phyloP scores from a whole-genome alignment of 1,140 invertebrate species.

The Metopolophium dirhodum region DNA sequence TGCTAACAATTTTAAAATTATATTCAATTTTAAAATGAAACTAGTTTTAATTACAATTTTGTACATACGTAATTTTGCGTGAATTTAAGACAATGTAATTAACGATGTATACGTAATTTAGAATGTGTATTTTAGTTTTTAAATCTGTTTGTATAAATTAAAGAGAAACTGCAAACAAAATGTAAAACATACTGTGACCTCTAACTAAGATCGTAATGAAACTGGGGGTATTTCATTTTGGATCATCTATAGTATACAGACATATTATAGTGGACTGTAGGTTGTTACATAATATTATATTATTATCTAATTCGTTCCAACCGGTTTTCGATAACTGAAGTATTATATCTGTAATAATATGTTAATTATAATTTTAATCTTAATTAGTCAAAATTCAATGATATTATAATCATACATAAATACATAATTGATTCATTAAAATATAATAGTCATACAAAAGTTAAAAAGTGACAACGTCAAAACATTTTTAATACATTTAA shows the following conservation, averaged over 20 bases:
- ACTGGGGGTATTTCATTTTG: neutral
- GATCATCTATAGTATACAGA: neutral
- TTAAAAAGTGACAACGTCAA: neutral
- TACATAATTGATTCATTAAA: neutral
- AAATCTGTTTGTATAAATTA: neutral
- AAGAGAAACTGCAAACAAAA: neutral
- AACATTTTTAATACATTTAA: neutral
- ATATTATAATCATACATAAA: neutral
- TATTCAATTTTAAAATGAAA: neutral
- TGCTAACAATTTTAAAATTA: neutral
- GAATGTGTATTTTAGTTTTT: neutral
- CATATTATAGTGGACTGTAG: neutral
- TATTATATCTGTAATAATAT: neutral
- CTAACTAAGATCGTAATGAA: neutral
- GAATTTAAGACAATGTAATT: neutral
- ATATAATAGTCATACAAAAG: neutral
- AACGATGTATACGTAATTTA: neutral
- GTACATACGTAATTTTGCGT: neutral
- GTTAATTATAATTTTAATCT: neutral
- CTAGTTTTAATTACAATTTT: neutral
- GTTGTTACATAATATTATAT: neutral
- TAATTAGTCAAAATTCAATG: neutral
- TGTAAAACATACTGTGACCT: neutral
- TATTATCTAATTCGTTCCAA: neutral
- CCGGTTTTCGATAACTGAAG: neutral